Base-by-base conservation (phyloP, 2,113 vertebrate species). In the Entomyzon cyanotis region DNA sequence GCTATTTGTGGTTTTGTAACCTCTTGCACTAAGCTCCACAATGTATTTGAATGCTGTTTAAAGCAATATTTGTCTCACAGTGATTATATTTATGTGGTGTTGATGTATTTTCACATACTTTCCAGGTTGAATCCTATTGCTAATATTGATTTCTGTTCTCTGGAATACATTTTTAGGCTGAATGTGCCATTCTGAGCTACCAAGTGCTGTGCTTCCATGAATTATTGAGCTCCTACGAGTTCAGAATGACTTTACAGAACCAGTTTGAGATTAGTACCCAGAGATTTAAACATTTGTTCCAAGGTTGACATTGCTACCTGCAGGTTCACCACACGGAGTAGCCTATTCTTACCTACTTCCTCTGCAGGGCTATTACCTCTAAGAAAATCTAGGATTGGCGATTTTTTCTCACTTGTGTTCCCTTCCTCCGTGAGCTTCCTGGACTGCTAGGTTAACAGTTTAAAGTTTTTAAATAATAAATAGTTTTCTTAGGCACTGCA, bases 301-400 rank as follows among this genome's bases (percentile, higher is more conserved):
- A 22, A 6, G 9, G 16, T 3, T 44, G 52, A 28, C 25, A 35
- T 21, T 0, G 5, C 28, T 64, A n/a, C 46, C 30, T 18, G 53
- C 49, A 35, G 35, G 17, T 9, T 64, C 46, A 42, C 13, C 19
- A 23, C 17, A 44, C 2, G 3, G 42, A 52, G 20, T 2, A 53
- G 27, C 18, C 6, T 3, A 11, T 12, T 65, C 30, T 31, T 19
- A 39, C 0, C 11, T 16, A 5, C 31, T 4, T 64, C 10, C 20
- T 42, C 80, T 56, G 41, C 31, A 49, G 37, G 11, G 42, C 42
- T 65, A 5, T 7, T n/a, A 58, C 22, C 37, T 23, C 59, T 53
- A 18, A 78, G 39, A 85, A 22, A 10, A 41, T 4, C 4, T 2
- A 7, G 7, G 10, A 1, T 64, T 63, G 21, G 58, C 0, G 2